Evolutionary conservation across 1,140 invertebrate species (phyloP).

Genomic region (Ceratina australensis): DNA sequence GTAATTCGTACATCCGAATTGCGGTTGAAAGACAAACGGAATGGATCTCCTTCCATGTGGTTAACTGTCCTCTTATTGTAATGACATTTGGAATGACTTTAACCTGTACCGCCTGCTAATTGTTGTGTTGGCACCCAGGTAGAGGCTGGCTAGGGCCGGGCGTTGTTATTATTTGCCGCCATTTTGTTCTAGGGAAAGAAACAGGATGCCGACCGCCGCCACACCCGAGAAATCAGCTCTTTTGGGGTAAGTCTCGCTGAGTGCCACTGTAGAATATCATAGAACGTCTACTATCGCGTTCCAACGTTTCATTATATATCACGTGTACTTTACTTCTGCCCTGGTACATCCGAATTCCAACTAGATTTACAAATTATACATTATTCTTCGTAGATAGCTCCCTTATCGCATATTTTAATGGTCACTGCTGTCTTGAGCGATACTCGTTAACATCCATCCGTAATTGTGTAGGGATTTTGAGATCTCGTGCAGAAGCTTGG

Average conservation of each 20-base stretch:
- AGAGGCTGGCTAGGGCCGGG: constrained; percentile 68
- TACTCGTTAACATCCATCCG: constrained; percentile 7
- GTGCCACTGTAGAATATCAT: background rate
- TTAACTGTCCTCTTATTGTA: background rate
- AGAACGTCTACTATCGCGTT: background rate
- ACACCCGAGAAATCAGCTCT: constrained; percentile 86
- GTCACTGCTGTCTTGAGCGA: too few species aligned
- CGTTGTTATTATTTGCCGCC: constrained; percentile 77
- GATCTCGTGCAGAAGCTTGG: constrained; percentile 20
- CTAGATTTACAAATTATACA: background rate
- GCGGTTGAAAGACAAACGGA: background rate
- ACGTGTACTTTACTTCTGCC: background rate
- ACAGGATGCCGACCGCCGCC: constrained; percentile 84
- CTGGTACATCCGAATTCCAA: background rate
- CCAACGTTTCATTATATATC: background rate
- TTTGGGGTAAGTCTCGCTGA: constrained; percentile 82
- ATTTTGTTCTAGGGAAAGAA: constrained; percentile 82
- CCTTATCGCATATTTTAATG: background rate
- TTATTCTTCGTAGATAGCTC: constrained; percentile 1
- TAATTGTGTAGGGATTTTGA: constrained; percentile 24
- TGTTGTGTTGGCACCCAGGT: constrained; percentile 28
- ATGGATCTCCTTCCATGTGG: background rate
- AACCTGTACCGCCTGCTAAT: constrained; percentile 20
- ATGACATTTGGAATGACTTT: background rate
- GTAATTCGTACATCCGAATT: too few species aligned